Base-by-base conservation (phyloP, 2,797 vertebrate genomes). In the Limosa lapponica region DNA sequence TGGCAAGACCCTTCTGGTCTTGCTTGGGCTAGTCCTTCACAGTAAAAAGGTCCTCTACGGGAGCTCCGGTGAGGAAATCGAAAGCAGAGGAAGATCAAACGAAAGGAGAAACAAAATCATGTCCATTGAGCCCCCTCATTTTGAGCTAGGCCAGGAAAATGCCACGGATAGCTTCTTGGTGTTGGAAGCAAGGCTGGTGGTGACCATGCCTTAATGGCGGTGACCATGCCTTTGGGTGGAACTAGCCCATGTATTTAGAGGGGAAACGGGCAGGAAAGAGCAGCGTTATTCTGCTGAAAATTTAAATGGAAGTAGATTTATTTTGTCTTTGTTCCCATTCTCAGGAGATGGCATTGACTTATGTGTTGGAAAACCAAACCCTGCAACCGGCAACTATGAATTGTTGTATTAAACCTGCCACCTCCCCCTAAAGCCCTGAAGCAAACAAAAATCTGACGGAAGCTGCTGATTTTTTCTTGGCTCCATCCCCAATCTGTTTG, bases 391-490 rank as follows among this genome's bases (percentile, higher is more conserved):
- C 82, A 86, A 57, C 85, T 87, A 8, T 1, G 82, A 74, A 49
- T 71, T 75, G 87, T 77, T 90, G 80, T 55, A n/a, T 80, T 83
- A 88, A 95, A 96, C 73, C 79, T 90, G 75, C 89, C 73, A 37
- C 85, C 79, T 88, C 39, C 77, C 9, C 30, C 85, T 41, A 78
- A 81, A 91, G 81, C 88, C 82, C 92, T 83, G 19, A 15, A 82
- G 93, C 91, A 96, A 96, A 95, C 86, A 95, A 72, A 90, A 91
- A 74, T 39, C 90, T 83, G 69, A 75, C 4, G 34, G 90, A 83
- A 90, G 85, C 79, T 71, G 91, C 82, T 90, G 90, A 82, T 78
- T 88, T 88, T 58, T 91, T 64, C 87, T 81, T 13, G 2, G 65
- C 91, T 90, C 85, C 62, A 54, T 27, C 65, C 80, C 72, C 69